A percentile compares a stretch with the other conserved stretches of the same genome.
These are phyloP conservation scores for Eumerus sabulonum DNA, from an alignment of 2,888 invertebrate genomes.

Conservation along the genomic window DNA sequence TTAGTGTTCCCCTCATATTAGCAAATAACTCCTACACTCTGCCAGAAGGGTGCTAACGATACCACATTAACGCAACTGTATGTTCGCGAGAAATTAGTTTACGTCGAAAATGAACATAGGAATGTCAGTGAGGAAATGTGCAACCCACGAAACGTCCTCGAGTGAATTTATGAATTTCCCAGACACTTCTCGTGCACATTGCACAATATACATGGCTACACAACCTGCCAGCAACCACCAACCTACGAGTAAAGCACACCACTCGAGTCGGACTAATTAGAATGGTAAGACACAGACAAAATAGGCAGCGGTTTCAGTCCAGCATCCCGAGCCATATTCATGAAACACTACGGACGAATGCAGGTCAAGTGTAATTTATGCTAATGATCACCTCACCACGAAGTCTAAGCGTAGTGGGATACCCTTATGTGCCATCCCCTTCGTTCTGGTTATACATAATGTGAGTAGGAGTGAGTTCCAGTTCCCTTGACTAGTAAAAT, in stretches of 20 bases:
- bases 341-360: slow-evolving; percentile 36
- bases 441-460: too few relatives aligned
- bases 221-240: slow-evolving; percentile 26
- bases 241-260: too few relatives aligned
- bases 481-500: slow-evolving; percentile 49
- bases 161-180: slow-evolving; percentile 15
- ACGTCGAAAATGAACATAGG: too few relatives aligned
- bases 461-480: slow-evolving; percentile 39
- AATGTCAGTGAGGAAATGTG: too few relatives aligned
- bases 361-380: slow-evolving; percentile 67
- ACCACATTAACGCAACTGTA: too few relatives aligned
- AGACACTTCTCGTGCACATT: slow-evolving; percentile 24
- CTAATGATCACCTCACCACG: slow-evolving; percentile 43
- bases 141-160: too few relatives aligned
- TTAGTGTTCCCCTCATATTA: too few relatives aligned
- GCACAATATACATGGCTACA: background rate
- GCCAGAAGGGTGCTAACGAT: too few relatives aligned
- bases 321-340: slow-evolving; percentile 10
- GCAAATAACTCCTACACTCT: too few relatives aligned
- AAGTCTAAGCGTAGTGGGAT: slow-evolving; percentile 20
- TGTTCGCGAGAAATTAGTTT: too few relatives aligned
- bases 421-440: background rate
- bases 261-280: slow-evolving; percentile 45
- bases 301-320: slow-evolving; percentile 29
- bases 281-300: slow-evolving; percentile 55